Evolutionary conservation across 2,888 invertebrate genomes (phyloP), one percentile per base, ranked within the genome.

Genomic region (Ornithoptera priamus): DNA sequence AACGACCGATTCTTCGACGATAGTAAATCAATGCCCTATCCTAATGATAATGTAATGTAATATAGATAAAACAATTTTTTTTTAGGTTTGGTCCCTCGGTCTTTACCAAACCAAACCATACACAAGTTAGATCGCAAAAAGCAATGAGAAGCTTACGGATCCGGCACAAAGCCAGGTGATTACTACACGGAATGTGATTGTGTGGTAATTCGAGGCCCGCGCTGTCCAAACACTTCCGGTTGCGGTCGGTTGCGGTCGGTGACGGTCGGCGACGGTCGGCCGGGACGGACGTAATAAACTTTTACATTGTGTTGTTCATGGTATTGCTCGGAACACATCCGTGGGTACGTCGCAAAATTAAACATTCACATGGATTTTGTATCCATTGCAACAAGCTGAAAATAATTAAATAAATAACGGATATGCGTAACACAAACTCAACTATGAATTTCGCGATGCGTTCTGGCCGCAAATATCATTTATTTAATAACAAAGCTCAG

Each of bases 131-230:
- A n/a, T 53, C 6, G 53, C 18, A 7, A 4, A 58, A 58, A 67
- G 56, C 60, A 57, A 8, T 59, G 63, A 64, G 56, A 64, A 57
- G 60, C 36, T 62, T 36, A 58, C 61, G 58, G 36, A 65, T 65
- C 58, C 24, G 30, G 56, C 50, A 63, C 60, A 60, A 30, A 53
- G 60, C 42, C 63, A 30, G 22, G 30, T 62, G 36, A 46, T 42
- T 20, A 36, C 42, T 56, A 24, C 36, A 67, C 46, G 71, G 71
- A 72, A 75, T 72, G 73, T 70, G 62, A 75, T 76, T 76, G 75
- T 76, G 73, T 75, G 75, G 68, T 74, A 73, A 75, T 76, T 57
- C 57, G 36, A 64, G 59, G 22, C 57, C 68, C 69, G 65, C 30
- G 65, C 62, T 68, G 68, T 71, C 63, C 70, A 63, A 42, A 72